Conservation (phyloP, 2,888 invertebrate species). For the Drosophila prostipennis region DNA sequence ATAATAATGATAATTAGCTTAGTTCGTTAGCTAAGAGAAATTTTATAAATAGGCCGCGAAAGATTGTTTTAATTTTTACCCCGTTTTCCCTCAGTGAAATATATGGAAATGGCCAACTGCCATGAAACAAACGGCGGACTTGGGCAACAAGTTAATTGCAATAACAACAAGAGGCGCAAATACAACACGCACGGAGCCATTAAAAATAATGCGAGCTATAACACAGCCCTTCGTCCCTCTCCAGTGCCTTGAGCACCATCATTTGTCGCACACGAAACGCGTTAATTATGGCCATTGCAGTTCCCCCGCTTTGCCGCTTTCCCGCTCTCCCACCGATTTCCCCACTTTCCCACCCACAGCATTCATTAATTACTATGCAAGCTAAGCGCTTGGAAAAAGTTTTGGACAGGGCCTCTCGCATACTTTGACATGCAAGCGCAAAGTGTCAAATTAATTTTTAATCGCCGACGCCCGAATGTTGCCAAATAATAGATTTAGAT, state of each 20-base stretch:
- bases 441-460: constrained; percentile 80
- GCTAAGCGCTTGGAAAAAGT: constrained; percentile 74
- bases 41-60: no score
- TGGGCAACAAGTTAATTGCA: constrained; percentile 71
- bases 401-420: constrained; percentile 47
- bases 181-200: constrained; percentile 63
- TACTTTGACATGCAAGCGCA: constrained; percentile 75
- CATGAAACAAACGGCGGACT: constrained; percentile 40
- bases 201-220: constrained; percentile 64
- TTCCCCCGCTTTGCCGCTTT: constrained; percentile 30
- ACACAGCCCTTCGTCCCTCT: constrained; percentile 16
- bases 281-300: constrained; percentile 76
- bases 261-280: constrained; percentile 77
- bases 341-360: constrained; percentile 24
- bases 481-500: constrained; percentile 82
- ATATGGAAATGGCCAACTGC: constrained; percentile 41
- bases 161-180: constrained; percentile 33
- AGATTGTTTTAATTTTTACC: not conserved
- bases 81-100: constrained; percentile 8
- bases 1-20: no score
- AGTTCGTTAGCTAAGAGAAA: no score
- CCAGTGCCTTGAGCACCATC: constrained; percentile 43
- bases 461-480: constrained; percentile 66
- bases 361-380: constrained; percentile 79
- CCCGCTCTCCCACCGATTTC: no score